Evolutionary conservation across 2,113 vertebrate species (phyloP).

Genomic region (Gobius niger): DNA sequence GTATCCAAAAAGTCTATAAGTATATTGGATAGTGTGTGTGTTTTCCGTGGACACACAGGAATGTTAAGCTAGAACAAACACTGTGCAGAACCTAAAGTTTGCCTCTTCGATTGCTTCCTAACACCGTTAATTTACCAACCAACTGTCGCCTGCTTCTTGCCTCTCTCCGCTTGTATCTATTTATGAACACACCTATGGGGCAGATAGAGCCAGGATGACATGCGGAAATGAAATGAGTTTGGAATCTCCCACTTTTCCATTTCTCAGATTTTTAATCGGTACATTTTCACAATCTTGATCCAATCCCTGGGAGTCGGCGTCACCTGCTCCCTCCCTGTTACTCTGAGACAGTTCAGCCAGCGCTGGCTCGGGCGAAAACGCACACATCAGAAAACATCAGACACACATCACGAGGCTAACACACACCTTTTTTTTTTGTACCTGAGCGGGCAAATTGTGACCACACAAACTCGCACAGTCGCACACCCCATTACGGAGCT

Average conservation of each 20-base stretch:
- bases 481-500: slow-evolving; percentile 70
- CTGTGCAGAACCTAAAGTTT: slow-evolving; percentile 45
- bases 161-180: slow-evolving; percentile 47
- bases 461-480: slow-evolving; percentile 34
- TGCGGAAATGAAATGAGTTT: slow-evolving; percentile 73
- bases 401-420: slow-evolving; percentile 42
- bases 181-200: slow-evolving; percentile 69
- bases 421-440: slow-evolving; percentile 41
- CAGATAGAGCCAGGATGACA: slow-evolving; percentile 61
- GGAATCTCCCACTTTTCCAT: slow-evolving; percentile 68
- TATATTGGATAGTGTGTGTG: too few relatives aligned
- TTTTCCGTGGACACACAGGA: slow-evolving; percentile 2
- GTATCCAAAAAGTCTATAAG: too few relatives aligned
- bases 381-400: slow-evolving; percentile 29
- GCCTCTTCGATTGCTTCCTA: slow-evolving; percentile 45
- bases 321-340: slow-evolving; percentile 78
- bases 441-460: slow-evolving; percentile 63
- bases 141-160: slow-evolving; percentile 49
- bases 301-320: slow-evolving; percentile 75
- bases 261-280: slow-evolving; percentile 74
- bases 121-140: slow-evolving; percentile 61
- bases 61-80: slow-evolving; percentile 18
- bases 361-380: slow-evolving; percentile 46
- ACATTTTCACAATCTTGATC: slow-evolving; percentile 75
- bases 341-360: slow-evolving; percentile 62